Conservation (phyloP, 2,797 vertebrate species). For the Dallia pectoralis region DNA sequence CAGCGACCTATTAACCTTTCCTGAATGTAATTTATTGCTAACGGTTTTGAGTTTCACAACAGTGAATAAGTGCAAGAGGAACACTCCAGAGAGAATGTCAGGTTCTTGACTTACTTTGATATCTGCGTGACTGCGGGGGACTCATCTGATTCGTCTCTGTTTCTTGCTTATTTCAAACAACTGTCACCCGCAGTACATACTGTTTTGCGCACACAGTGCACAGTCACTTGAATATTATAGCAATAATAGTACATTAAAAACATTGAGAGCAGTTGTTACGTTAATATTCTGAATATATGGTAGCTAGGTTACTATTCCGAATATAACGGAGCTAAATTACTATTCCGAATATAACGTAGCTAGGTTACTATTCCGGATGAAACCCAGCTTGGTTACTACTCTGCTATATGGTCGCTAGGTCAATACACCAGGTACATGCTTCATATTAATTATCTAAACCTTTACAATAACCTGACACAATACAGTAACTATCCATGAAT, state of each 20-base stretch:
- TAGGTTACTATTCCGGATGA: too few species aligned
- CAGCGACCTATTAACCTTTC: neutral
- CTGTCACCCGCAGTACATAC: neutral
- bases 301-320: too few species aligned
- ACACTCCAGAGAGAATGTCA: conserved; percentile 20
- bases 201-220: neutral
- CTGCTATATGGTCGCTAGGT: too few species aligned
- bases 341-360: too few species aligned
- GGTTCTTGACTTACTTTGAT: conserved; percentile 17
- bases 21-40: conserved; percentile 17
- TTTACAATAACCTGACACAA: conserved; percentile 27
- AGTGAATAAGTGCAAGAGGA: conserved; percentile 10
- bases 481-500: conserved; percentile 27
- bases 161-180: neutral
- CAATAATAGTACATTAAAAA: neutral
- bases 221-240: neutral
- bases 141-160: neutral
- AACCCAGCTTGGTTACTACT: too few species aligned
- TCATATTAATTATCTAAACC: conserved; percentile 1
- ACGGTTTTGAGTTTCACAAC: conserved; percentile 25
- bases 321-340: too few species aligned
- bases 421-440: neutral
- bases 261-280: too few species aligned
- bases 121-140: conserved; percentile 1
- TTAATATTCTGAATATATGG: too few species aligned